Conservation (phyloP, 2,113 vertebrate genomes). For the Buteo buteo region DNA sequence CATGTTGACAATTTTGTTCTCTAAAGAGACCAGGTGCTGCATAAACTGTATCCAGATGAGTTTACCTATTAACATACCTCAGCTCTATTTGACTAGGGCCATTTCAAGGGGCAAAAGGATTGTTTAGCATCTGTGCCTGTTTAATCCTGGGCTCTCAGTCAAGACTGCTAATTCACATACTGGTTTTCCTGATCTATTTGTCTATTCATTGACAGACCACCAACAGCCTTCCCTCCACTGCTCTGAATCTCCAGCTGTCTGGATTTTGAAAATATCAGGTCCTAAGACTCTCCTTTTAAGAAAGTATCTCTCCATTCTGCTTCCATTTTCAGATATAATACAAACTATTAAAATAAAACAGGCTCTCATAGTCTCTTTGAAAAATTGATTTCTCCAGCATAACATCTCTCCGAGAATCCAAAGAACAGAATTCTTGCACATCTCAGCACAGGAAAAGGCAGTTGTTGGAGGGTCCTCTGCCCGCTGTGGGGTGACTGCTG, state of each 20-base stretch:
- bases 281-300: not conserved
- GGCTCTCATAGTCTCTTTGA: not conserved
- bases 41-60: not conserved
- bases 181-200: not conserved
- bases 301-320: not conserved
- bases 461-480: not conserved
- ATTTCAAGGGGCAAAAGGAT: not conserved
- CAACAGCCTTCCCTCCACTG: not conserved
- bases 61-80: slow-evolving; percentile 8
- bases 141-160: not conserved
- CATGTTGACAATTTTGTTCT: not conserved
- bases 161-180: not conserved
- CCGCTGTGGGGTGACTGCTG: not conserved
- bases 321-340: not conserved
- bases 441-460: not conserved
- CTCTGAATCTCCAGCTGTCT: not conserved
- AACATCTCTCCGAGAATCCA: not conserved
- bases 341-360: not conserved
- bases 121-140: not conserved
- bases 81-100: not conserved
- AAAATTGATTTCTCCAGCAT: not conserved
- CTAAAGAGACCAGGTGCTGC: not conserved
- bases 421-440: not conserved
- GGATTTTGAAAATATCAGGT: not conserved
- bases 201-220: slow-evolving; percentile 25